Evolutionary conservation across 2,888 invertebrate genomes (phyloP).

Genomic region (Scaeva pyrastri): DNA sequence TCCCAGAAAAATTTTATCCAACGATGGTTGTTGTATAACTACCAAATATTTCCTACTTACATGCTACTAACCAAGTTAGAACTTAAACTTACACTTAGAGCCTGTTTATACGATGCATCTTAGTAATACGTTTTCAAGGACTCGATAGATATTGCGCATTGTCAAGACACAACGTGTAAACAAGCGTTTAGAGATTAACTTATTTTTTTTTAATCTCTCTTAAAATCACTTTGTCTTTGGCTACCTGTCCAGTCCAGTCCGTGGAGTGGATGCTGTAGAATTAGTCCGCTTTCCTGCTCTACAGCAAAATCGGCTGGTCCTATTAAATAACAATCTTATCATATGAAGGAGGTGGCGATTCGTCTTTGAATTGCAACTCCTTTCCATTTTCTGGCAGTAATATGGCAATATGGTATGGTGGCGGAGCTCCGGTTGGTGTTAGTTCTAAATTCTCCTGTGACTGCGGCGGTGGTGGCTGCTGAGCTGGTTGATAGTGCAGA

Average conservation of each 20-base stretch:
- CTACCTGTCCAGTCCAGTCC: slow-evolving; percentile 48
- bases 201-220: too few relatives aligned
- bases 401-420: slow-evolving; percentile 94
- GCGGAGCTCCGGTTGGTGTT: slow-evolving; percentile 85
- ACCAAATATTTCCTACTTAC: slow-evolving; percentile 55
- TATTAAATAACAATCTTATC: slow-evolving; percentile 89
- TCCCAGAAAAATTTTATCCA: slow-evolving; percentile 27
- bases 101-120: neutral
- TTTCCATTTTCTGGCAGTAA: slow-evolving; percentile 86
- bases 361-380: slow-evolving; percentile 78
- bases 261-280: neutral
- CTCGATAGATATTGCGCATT: neutral
- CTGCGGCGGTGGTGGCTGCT: slow-evolving; percentile 48
- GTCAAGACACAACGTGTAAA: neutral
- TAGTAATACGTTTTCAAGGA: neutral
- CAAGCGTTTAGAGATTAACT: slow-evolving; percentile 31
- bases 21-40: neutral
- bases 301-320: slow-evolving; percentile 25
- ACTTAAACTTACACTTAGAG: slow-evolving; percentile 36
- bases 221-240: slow-evolving; percentile 65
- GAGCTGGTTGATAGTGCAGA: slow-evolving; percentile 59
- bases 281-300: neutral
- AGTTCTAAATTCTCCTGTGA: slow-evolving; percentile 62
- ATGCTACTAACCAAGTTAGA: slow-evolving; percentile 35
- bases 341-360: slow-evolving; percentile 90